phyloP scores from a whole-genome alignment of 2,888 invertebrate genomes.

The Ceratothoa steindachneri region DNA sequence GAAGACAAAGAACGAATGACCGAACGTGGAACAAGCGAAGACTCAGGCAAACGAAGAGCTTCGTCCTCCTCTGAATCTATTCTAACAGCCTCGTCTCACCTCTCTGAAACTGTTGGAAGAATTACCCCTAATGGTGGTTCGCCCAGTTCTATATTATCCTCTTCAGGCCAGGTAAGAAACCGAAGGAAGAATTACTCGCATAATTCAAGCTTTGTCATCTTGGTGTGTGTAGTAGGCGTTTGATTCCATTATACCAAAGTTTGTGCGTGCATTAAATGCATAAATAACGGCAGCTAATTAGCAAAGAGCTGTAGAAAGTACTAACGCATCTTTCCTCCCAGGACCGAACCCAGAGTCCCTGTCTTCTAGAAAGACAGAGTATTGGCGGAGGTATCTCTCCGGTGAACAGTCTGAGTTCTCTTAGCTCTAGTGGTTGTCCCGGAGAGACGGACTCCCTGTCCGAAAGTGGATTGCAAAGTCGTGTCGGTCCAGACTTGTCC shows the following conservation, averaged over 20 bases:
- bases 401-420: neutral
- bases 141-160: neutral
- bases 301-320: too few relatives aligned
- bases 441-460: neutral
- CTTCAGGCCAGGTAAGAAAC: neutral
- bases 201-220: too few relatives aligned
- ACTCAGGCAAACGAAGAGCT: conserved; percentile 27
- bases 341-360: conserved; percentile 1
- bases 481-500: neutral
- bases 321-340: neutral
- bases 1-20: conserved; percentile 45
- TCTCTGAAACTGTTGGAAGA: neutral
- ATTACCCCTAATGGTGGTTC: conserved; percentile 7
- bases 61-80: conserved; percentile 46
- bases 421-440: neutral
- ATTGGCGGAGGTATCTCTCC: neutral
- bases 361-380: neutral
- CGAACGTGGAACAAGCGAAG: conserved; percentile 22
- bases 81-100: conserved; percentile 9
- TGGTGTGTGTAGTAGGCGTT: too few relatives aligned
- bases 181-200: too few relatives aligned
- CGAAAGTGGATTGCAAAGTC: neutral
- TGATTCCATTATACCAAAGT: too few relatives aligned
- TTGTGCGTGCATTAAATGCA: too few relatives aligned
- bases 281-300: too few relatives aligned